Evolutionary conservation across 2,113 vertebrate genomes (phyloP).

Genomic region (Psilopsiagon aurifrons): DNA sequence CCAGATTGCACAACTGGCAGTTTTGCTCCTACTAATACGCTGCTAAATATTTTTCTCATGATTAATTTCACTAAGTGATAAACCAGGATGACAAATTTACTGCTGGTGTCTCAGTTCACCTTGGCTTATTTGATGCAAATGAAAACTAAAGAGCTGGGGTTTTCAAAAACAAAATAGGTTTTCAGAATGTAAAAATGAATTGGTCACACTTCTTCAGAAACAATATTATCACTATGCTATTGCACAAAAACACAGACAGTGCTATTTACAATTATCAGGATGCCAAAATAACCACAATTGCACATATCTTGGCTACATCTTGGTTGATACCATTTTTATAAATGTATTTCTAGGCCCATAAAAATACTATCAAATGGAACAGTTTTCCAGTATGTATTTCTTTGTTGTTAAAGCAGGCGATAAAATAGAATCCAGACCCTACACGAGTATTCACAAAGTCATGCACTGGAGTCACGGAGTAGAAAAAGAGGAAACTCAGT

Average conservation of each 20-base stretch:
- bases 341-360: not conserved
- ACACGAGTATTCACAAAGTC: not conserved
- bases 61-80: slow-evolving; percentile 52
- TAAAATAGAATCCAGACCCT: not conserved
- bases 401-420: not conserved
- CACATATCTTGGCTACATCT: not conserved
- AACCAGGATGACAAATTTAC: slow-evolving; percentile 22
- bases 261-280: not conserved
- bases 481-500: not conserved
- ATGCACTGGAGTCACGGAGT: not conserved
- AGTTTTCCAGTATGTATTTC: not conserved
- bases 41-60: slow-evolving; percentile 58
- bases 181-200: not conserved
- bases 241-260: not conserved
- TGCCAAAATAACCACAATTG: not conserved
- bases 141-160: not conserved
- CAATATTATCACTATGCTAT: not conserved
- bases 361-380: not conserved
- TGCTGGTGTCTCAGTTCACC: not conserved
- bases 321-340: not conserved
- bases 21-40: slow-evolving; percentile 52
- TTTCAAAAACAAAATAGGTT: not conserved
- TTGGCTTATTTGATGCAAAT: not conserved
- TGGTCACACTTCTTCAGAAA: not conserved
- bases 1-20: slow-evolving; percentile 31